These are phyloP conservation scores for Agonopterix arenella DNA, from an alignment of 2,888 invertebrate species.

Conservation along the genomic window DNA sequence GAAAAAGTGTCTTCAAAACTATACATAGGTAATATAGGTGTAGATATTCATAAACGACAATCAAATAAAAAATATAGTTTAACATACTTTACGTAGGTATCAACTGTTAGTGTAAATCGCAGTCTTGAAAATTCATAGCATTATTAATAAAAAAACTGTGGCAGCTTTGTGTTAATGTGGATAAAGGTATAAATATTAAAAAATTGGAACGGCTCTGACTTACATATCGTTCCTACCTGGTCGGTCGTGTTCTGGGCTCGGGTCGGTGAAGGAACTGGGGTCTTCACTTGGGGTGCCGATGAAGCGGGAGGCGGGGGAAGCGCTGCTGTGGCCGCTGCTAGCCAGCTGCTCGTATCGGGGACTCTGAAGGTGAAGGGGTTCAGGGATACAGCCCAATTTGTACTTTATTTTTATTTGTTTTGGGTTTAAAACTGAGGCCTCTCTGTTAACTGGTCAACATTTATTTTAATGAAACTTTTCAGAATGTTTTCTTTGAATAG, in stretches of 20 bases:
- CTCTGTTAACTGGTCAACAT: too few species aligned
- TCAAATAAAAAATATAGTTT: background rate
- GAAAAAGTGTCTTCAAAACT: too few species aligned
- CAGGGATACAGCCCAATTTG: too few species aligned
- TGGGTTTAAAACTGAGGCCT: too few species aligned
- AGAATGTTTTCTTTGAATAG: too few species aligned
- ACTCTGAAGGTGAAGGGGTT: conserved; percentile 35
- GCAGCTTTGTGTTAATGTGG: background rate
- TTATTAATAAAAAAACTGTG: background rate
- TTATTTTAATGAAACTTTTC: too few species aligned
- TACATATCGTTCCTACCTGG: conserved; percentile 77
- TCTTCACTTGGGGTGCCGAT: conserved; percentile 61
- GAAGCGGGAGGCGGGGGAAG: conserved; percentile 59
- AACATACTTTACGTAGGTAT: too few species aligned
- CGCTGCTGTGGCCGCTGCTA: conserved; percentile 67
- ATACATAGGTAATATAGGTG: too few species aligned
- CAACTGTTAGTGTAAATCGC: too few species aligned
- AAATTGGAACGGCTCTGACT: conserved; percentile 73
- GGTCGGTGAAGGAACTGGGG: conserved; percentile 58
- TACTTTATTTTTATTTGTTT: too few species aligned
- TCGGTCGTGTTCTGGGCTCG: conserved; percentile 63
- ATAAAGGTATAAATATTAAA: conserved; percentile 18
- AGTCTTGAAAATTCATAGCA: background rate
- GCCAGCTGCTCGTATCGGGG: conserved; percentile 70
- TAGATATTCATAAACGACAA: too few species aligned